Evolutionary conservation across 2,888 invertebrate genomes (phyloP), one percentile per base, ranked within the genome.

Genomic region (Polydrusus tereticollis): DNA sequence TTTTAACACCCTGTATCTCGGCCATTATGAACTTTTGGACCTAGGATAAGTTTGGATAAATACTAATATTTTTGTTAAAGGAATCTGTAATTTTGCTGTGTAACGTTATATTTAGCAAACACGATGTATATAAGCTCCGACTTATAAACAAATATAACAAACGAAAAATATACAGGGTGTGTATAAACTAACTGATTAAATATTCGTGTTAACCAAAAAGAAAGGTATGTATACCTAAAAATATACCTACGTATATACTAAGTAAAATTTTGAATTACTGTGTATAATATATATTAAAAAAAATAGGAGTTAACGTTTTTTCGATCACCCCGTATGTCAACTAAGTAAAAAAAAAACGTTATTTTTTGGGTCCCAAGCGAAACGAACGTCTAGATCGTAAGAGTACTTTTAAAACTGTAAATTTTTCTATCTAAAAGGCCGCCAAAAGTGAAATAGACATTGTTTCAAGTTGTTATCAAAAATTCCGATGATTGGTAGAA

Each of bases 361-460:
- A 26, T 45, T 52, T 52, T 21, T 23, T 29, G 60, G 52, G 60
- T 68, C 62, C 43, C 52, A 60, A 68, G 59, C 60, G 41, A 62
- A 68, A 33, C 38, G 55, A 20, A 50, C 38, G 38, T 62, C 50
- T 60, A 68, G 26, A 29, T 20, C 23, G 8, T 18, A 57, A 8
- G 8, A 16, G n/a, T 14, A 14, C 10, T 29, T n/a, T 38, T 38
- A 18, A 16, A 41, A 38, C 52, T 41, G 38, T 50, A 70, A 64
- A 43, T 57, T 59, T 64, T 55, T 63, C 80, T 80, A 81, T 81
- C 79, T 79, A 67, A 67, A 82, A 82, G 82, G 82, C 82, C 82
- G 82, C 81, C 72, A 77, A 79, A 77, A 74, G 78, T 76, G 36
- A 38, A 36, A 64, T 38, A 64, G 29, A 36, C 50, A 38, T 62